Conservation (phyloP, 2,797 vertebrate species). For the Dendrocincla tyrannina region DNA sequence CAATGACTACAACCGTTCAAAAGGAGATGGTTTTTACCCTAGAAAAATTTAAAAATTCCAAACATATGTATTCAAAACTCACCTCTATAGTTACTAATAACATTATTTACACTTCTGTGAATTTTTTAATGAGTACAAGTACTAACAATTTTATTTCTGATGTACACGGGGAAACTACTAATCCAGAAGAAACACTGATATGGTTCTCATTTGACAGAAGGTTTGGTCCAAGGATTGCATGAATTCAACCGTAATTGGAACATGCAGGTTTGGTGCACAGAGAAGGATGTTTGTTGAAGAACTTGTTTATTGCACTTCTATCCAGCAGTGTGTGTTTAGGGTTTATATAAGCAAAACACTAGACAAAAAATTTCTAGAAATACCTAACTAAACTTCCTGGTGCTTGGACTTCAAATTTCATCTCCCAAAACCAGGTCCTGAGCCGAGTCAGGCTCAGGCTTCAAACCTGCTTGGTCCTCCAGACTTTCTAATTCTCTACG, state of each 20-base stretch:
- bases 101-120: not conserved
- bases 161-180: not conserved
- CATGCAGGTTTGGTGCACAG: slow-evolving; percentile 8
- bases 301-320: slow-evolving; percentile 71
- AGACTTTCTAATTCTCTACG: slow-evolving; percentile 66
- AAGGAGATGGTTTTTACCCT: not conserved
- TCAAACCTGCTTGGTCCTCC: slow-evolving; percentile 45
- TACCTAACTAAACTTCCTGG: not conserved
- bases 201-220: not conserved
- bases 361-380: not conserved
- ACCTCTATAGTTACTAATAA: not conserved
- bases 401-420: slow-evolving; percentile 61
- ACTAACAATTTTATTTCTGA: not conserved
- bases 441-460: slow-evolving; percentile 8
- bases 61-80: not conserved
- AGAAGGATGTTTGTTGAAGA: not conserved
- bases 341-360: slow-evolving; percentile 32
- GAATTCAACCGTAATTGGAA: not conserved
- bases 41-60: not conserved
- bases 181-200: not conserved
- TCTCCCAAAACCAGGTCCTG: slow-evolving; percentile 50
- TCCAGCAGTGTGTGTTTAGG: slow-evolving; percentile 1
- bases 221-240: not conserved
- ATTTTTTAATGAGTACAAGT: slow-evolving; percentile 3
- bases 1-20: not conserved